A percentile compares a stretch with the other conserved stretches of the same genome.
Evolutionary conservation across 2,113 vertebrate species (phyloP).

Genomic region (Argyrosomus japonicus): DNA sequence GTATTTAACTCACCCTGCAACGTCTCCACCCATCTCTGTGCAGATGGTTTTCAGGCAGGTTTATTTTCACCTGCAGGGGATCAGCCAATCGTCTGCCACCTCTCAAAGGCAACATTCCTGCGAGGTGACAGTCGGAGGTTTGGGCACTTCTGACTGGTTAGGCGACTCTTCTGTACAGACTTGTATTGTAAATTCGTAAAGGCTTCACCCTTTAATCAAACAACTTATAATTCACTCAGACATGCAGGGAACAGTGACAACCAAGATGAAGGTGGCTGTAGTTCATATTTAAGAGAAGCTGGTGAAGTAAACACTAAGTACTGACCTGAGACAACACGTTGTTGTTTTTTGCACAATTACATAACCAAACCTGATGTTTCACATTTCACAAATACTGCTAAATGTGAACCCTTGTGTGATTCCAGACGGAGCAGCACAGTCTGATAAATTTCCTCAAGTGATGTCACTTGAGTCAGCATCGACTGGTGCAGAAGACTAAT

Average conservation of each 20-base stretch:
- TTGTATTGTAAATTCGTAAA: not conserved
- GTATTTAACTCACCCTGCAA: slow-evolving; percentile 21
- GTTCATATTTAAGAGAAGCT: not conserved
- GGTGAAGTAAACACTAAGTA: not conserved
- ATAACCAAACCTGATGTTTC: slow-evolving; percentile 25
- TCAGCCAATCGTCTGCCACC: slow-evolving; percentile 50
- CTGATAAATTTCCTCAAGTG: not conserved
- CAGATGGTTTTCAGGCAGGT: slow-evolving; percentile 13
- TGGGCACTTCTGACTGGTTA: slow-evolving; percentile 38
- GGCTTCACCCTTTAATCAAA: slow-evolving; percentile 27
- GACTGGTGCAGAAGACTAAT: not conserved
- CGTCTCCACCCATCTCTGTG: slow-evolving; percentile 43
- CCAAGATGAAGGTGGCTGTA: not conserved
- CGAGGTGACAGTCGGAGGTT: slow-evolving; percentile 8
- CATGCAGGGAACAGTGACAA: not conserved
- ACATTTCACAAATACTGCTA: slow-evolving; percentile 22
- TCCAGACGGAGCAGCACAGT: not conserved
- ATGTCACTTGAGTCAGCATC: not conserved
- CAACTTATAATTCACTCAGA: not conserved
- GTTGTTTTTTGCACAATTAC: slow-evolving; percentile 6
- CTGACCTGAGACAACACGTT: not conserved
- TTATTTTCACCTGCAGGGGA: slow-evolving; percentile 25
- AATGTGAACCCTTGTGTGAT: not conserved
- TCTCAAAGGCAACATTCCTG: slow-evolving; percentile 50
- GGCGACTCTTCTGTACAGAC: slow-evolving; percentile 32